phyloP scores from a whole-genome alignment of 2,888 invertebrate genomes.

The Isoperla grammatica region DNA sequence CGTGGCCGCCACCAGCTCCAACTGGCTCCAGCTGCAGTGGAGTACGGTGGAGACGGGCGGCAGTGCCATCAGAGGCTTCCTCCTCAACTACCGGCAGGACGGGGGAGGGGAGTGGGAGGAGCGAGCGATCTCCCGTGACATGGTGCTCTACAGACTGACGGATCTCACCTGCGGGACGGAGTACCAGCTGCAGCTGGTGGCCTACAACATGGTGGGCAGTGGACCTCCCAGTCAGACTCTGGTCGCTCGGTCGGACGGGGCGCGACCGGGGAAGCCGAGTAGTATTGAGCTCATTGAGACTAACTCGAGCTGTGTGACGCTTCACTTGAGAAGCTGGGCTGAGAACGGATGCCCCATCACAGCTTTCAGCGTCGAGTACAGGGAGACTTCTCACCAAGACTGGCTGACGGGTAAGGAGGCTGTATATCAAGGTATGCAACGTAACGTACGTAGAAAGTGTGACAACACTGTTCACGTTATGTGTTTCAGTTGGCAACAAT shows the following conservation, averaged over 20 bases:
- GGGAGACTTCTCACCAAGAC: conserved; percentile 35
- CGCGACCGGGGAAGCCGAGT: conserved; percentile 37
- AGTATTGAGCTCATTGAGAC: conserved; percentile 37
- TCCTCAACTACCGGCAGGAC: conserved; percentile 37
- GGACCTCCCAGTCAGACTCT: conserved; percentile 38
- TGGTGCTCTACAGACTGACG: conserved; percentile 35
- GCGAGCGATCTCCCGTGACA: conserved; percentile 35
- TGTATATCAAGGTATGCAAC: too few relatives aligned
- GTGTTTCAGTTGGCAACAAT: conserved; percentile 35
- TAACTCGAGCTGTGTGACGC: conserved; percentile 38
- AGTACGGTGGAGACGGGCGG: conserved; percentile 40
- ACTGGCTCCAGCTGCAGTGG: conserved; percentile 40
- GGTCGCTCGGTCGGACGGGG: conserved; percentile 38
- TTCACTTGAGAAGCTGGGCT: conserved; percentile 40
- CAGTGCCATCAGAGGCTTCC: conserved; percentile 39
- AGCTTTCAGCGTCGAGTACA: conserved; percentile 40
- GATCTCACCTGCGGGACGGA: conserved; percentile 37
- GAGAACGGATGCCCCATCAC: conserved; percentile 38
- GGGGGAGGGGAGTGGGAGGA: conserved; percentile 38
- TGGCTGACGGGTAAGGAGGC: conserved; percentile 39
- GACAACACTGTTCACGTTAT: too few relatives aligned
- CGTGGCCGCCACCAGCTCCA: conserved; percentile 37
- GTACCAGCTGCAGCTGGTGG: conserved; percentile 37
- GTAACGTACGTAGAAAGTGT: too few relatives aligned
- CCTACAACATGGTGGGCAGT: conserved; percentile 38